Base-by-base conservation (phyloP, 2,888 invertebrate genomes). In the Drosophila infuscata region DNA sequence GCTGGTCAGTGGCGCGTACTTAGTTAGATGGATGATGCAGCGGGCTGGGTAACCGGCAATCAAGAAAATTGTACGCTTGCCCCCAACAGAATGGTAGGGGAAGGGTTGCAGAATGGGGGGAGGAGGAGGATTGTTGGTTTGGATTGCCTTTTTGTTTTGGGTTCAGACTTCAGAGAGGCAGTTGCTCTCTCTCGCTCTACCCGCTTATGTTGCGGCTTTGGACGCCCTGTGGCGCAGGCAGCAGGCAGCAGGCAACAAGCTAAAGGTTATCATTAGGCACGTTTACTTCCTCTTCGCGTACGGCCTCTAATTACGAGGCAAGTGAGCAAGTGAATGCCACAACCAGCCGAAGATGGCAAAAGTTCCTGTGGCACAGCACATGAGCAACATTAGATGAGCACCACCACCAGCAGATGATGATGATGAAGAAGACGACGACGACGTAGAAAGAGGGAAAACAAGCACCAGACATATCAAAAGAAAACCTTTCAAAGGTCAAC, bases 231-330 rank as follows among this genome's bases (percentile, higher is more conserved):
- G 66, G 54, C 54, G 69, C 49, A 68, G 20, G 20, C 20, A 25
- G 20, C 20, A 25, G 20, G 62, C 61, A 74, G 74, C 65, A 62
- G 68, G 69, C 73, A 81, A 79, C 81, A 66, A 80, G 76, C 84
- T 79, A 90, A 85, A 90, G 86, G 90, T 90, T 86, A 86, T 87
- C 89, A 87, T 86, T 86, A 86, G 90, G 87, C 90, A 79, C 82
- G 88, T 88, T 90, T 83, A 88, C 90, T 89, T 83, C 82, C 82
- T 78, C 83, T 75, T 70, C 80, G 74, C 79, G 76, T 82, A 78
- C 65, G 75, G 70, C 72, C 85, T 86, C 90, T 90, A 85, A 90
- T 85, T 85, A 86, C 71, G 75, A 70, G 81, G 60, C 59, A 76
- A 67, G 63, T 67, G 73, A 59, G 54, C 81, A 75, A 73, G 54